A percentile compares a stretch with the other conserved stretches of the same genome.
Conservation (phyloP, 2,113 vertebrate species). For the Harpagus bidentatus region DNA sequence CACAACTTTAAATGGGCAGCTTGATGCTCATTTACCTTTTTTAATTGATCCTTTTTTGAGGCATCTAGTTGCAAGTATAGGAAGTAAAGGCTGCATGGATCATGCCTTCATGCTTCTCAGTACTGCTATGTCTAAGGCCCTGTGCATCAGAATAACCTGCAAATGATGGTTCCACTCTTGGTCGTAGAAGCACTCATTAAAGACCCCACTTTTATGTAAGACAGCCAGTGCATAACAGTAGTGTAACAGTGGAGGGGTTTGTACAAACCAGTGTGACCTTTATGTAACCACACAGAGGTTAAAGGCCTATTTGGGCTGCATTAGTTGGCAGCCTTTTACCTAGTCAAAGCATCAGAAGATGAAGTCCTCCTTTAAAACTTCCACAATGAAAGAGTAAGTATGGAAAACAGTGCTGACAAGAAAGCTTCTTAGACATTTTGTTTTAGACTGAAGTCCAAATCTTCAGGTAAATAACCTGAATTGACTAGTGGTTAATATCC, state of each 20-base stretch:
- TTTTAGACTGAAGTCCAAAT: not conserved
- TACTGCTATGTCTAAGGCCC: not conserved
- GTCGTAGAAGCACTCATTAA: not conserved
- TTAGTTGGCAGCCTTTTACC: not conserved
- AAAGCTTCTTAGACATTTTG: not conserved
- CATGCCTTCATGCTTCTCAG: not conserved
- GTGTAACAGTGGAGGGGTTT: not conserved
- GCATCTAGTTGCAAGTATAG: not conserved
- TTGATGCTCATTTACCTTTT: not conserved
- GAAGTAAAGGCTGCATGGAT: not conserved
- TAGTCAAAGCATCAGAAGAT: not conserved
- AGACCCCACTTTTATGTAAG: not conserved
- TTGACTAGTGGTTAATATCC: not conserved
- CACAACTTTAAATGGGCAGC: not conserved
- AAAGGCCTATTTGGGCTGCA: not conserved
- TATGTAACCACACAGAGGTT: not conserved
- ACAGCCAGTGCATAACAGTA: not conserved
- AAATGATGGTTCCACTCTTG: not conserved
- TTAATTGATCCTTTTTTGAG: not conserved
- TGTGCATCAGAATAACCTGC: not conserved
- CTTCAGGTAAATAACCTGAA: not conserved
- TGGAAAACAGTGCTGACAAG: not conserved
- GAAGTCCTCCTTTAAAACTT: not conserved
- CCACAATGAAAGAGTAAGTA: not conserved
- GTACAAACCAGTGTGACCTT: not conserved